These are phyloP conservation scores for Drosophila fulvimacula DNA, from an alignment of 2,888 invertebrate species.

Conservation along the genomic window DNA sequence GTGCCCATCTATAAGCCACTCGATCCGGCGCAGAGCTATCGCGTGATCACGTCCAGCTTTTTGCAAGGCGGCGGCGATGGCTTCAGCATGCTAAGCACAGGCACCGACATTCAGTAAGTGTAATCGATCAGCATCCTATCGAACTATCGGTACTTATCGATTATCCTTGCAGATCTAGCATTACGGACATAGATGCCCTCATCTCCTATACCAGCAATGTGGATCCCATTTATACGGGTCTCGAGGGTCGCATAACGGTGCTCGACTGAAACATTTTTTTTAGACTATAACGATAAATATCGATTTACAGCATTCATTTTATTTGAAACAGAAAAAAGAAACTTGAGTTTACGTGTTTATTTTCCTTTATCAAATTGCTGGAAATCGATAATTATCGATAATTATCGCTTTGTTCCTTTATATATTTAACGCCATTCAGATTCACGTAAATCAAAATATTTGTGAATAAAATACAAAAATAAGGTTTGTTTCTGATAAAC, in stretches of 20 bases:
- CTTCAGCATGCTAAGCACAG: constrained; percentile 85
- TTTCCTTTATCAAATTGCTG: neutral
- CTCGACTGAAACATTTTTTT: constrained; percentile 27
- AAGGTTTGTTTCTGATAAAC: neutral
- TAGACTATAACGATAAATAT: neutral
- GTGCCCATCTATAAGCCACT: constrained; percentile 88
- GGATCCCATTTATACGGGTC: constrained; percentile 68
- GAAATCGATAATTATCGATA: constrained; percentile 6
- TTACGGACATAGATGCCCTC: constrained; percentile 76
- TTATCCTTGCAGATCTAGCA: constrained; percentile 38
- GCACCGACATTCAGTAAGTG: constrained; percentile 78
- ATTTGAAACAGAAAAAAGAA: neutral
- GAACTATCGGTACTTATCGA: constrained; percentile 3
- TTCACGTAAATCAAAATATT: neutral
- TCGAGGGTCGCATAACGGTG: constrained; percentile 74
- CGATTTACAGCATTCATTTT: neutral
- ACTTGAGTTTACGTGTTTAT: too few species aligned
- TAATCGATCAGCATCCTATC: neutral
- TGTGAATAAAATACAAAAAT: neutral
- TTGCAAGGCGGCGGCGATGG: constrained; percentile 90
- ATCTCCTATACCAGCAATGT: constrained; percentile 58
- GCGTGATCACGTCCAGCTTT: constrained; percentile 87
- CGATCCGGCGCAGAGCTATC: constrained; percentile 86
- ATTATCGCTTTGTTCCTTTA: neutral
- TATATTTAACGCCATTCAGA: neutral